Evolutionary conservation across 2,888 invertebrate species (phyloP), one percentile per base, ranked within the genome.

Genomic region (Nudaria mundana): DNA sequence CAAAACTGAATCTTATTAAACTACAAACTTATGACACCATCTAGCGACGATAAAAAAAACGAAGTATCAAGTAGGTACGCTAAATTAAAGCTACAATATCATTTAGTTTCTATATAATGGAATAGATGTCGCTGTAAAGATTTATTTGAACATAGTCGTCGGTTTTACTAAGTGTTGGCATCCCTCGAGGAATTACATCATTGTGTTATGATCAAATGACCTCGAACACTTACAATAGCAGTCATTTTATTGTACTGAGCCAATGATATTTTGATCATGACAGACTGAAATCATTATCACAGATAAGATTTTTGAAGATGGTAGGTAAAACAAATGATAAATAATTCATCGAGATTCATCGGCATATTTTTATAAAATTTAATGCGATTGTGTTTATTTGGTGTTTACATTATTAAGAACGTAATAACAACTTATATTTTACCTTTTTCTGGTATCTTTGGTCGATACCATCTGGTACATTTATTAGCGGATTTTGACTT

Each of bases 181-280:
- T 44, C 57, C 55, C 52, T 57, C 61, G 40, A 54, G 49, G 48
- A 40, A 41, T 68, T 66, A 66, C 61, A 57, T 67, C 59, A 67
- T 52, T 48, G n/a, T 20, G 8, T 20, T 20, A 34, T 54, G 45
- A 44, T 53, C 34, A 24, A 13, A 44, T 59, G 56, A 63, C 70
- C 67, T 70, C 66, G 60, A 46, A 30, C 48, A 34, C 38, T 45
- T 34, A 36, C 40, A 44, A 35, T 36, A 30, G 40, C 45, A 44
- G 51, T 51, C 53, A 14, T 37, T 49, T 23, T 43, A 30, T 34
- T 45, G 12, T 29, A 32, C 31, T 40, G 24, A 39, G 32, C 30
- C 38, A 40, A 31, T 40, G 15, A 29, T 26, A 24, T 31, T 40
- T 7, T 24, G 14, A 41, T 43, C 30, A 40, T 20, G 2, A 20